phyloP scores from a whole-genome alignment of 2,797 vertebrate genomes.

The Alectoris magna region DNA sequence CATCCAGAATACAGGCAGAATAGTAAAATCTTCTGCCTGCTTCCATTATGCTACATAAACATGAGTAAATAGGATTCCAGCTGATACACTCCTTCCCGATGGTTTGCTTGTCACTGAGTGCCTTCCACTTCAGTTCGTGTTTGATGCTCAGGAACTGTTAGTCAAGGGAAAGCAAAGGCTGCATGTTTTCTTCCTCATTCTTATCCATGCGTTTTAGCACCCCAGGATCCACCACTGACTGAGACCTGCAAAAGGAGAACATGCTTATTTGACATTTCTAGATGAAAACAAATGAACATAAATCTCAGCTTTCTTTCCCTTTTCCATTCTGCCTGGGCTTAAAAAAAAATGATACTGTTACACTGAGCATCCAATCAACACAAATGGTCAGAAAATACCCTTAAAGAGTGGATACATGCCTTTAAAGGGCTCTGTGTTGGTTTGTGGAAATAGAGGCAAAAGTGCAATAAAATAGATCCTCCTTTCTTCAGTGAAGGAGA shows the following conservation, averaged over 20 bases:
- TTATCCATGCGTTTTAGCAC: slow-evolving; percentile 94
- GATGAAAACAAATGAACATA: slow-evolving; percentile 10
- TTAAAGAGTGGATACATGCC: neutral
- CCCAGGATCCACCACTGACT: slow-evolving; percentile 96
- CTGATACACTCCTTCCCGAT: slow-evolving; percentile 66
- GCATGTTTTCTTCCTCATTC: slow-evolving; percentile 96
- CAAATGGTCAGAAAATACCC: neutral
- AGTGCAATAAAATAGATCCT: neutral
- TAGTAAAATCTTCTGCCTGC: slow-evolving; percentile 69
- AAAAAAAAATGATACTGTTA: neutral
- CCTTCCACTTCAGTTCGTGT: slow-evolving; percentile 65
- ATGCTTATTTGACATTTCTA: slow-evolving; percentile 47
- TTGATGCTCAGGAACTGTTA: slow-evolving; percentile 73
- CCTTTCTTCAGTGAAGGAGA: neutral
- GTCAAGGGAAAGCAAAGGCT: slow-evolving; percentile 97
- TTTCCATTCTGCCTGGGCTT: neutral
- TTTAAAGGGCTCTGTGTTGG: neutral
- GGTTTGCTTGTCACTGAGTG: slow-evolving; percentile 67
- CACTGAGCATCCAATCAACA: neutral
- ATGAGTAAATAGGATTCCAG: slow-evolving; percentile 75
- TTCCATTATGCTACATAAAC: slow-evolving; percentile 81
- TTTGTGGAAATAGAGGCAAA: neutral
- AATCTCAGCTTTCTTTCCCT: slow-evolving; percentile 12
- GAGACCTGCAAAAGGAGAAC: slow-evolving; percentile 86
- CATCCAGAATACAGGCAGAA: slow-evolving; percentile 74